Conservation (phyloP, 2,888 invertebrate genomes). For the Balanococcus diminutus region DNA sequence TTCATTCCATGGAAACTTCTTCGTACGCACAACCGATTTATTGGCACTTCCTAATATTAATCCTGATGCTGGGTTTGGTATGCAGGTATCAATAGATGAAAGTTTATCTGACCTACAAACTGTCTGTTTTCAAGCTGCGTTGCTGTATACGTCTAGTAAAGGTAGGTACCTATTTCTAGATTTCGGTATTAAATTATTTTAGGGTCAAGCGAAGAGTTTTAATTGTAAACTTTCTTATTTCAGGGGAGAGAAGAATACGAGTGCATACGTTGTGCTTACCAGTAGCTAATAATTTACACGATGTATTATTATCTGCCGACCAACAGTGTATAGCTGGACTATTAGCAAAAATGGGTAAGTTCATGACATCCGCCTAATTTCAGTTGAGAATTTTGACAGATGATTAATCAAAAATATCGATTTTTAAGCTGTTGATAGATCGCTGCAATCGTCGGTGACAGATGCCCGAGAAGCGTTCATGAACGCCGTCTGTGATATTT, state of each 20-base stretch:
- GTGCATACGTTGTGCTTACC: slow-evolving; percentile 97
- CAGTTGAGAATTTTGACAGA: background rate
- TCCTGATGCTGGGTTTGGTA: slow-evolving; percentile 96
- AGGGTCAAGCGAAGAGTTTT: background rate
- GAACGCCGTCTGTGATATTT: slow-evolving; percentile 90
- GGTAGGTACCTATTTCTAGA: slow-evolving; percentile 66
- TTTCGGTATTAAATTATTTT: background rate
- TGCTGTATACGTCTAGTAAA: slow-evolving; percentile 94
- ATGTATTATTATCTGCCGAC: slow-evolving; percentile 88
- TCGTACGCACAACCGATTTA: slow-evolving; percentile 96
- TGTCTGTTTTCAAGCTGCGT: slow-evolving; percentile 96
- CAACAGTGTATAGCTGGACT: slow-evolving; percentile 91
- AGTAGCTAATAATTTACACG: slow-evolving; percentile 80
- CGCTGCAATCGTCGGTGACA: slow-evolving; percentile 79
- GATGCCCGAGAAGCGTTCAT: slow-evolving; percentile 97
- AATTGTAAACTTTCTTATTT: slow-evolving; percentile 23
- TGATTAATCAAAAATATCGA: slow-evolving; percentile 39
- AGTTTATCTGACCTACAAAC: slow-evolving; percentile 81
- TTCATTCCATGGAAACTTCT: slow-evolving; percentile 99
- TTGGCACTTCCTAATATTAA: slow-evolving; percentile 95
- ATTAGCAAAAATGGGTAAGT: slow-evolving; percentile 90
- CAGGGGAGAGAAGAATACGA: slow-evolving; percentile 92
- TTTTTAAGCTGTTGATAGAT: slow-evolving; percentile 83
- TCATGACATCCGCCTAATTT: background rate
- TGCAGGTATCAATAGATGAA: slow-evolving; percentile 96